These are phyloP conservation scores for Amphibalanus amphitrite DNA, from an alignment of 1,140 invertebrate species.

Conservation along the genomic window DNA sequence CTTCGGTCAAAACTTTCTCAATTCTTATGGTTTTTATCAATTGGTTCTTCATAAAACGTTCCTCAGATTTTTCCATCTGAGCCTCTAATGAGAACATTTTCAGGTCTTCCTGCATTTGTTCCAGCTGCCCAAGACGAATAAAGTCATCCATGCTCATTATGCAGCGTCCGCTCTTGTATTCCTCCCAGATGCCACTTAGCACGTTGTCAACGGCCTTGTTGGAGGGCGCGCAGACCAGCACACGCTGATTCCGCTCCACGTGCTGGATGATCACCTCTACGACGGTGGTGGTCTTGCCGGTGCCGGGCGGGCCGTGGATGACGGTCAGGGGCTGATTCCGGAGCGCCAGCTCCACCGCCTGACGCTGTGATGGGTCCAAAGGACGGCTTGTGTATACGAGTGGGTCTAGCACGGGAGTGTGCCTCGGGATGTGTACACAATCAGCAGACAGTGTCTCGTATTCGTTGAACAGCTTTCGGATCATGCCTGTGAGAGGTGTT, in stretches of 20 bases:
- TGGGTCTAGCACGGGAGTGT: not conserved
- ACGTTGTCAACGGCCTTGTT: not conserved
- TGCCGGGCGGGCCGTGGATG: slow-evolving; percentile 38
- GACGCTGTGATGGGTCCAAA: slow-evolving; percentile 35
- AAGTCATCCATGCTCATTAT: slow-evolving; percentile 20
- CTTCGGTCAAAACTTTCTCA: not conserved
- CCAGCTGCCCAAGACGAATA: slow-evolving; percentile 39
- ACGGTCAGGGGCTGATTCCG: slow-evolving; percentile 34
- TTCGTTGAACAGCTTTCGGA: not conserved
- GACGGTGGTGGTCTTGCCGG: slow-evolving; percentile 46
- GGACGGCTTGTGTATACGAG: not conserved
- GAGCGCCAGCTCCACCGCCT: slow-evolving; percentile 38
- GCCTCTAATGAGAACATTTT: not conserved
- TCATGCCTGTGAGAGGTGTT: not conserved
- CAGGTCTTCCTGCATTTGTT: slow-evolving; percentile 21
- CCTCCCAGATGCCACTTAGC: not conserved
- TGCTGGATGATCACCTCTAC: slow-evolving; percentile 40
- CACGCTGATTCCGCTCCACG: slow-evolving; percentile 28
- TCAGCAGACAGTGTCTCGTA: not conserved
- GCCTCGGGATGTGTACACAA: too few relatives aligned
- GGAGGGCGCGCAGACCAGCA: slow-evolving; percentile 16
- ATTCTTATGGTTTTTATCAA: too few relatives aligned
- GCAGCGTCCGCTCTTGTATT: not conserved
- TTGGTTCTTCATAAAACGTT: not conserved
- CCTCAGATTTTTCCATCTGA: not conserved